Conservation (phyloP, 1,140 invertebrate genomes). For the Gonatopus flavifemur region DNA sequence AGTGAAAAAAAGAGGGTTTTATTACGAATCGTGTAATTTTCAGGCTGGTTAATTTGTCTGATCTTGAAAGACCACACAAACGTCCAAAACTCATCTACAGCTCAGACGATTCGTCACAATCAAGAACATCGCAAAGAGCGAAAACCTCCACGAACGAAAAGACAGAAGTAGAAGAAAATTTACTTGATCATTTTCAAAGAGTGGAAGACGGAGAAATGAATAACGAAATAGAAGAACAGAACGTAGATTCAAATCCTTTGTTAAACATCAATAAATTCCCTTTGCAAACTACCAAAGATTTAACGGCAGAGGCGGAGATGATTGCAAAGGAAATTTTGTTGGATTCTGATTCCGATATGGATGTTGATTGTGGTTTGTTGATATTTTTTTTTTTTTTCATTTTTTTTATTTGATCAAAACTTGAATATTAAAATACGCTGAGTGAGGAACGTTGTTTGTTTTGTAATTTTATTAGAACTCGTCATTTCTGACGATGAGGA, state of each 20-base stretch:
- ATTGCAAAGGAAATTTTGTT: slow-evolving; percentile 35
- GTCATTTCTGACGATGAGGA: too few relatives aligned
- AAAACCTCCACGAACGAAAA: slow-evolving; percentile 13
- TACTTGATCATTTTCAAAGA: slow-evolving; percentile 37
- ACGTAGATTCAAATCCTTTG: slow-evolving; percentile 14
- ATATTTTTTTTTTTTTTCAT: slow-evolving; percentile 3
- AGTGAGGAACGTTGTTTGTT: too few relatives aligned
- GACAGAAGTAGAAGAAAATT: slow-evolving; percentile 34
- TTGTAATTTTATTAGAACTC: too few relatives aligned
- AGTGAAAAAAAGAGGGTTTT: too few relatives aligned
- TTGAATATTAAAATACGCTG: too few relatives aligned
- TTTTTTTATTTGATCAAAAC: too few relatives aligned
- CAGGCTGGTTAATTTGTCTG: slow-evolving; percentile 30
- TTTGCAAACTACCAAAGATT: slow-evolving; percentile 21
- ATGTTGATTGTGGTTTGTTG: too few relatives aligned
- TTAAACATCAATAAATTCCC: slow-evolving; percentile 1
- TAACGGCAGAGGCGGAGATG: slow-evolving; percentile 35
- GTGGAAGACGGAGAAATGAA: slow-evolving; percentile 24
- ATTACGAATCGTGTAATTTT: slow-evolving; percentile 22
- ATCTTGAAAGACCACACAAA: slow-evolving; percentile 20
- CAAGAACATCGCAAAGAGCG: slow-evolving; percentile 25
- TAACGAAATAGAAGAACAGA: too few relatives aligned
- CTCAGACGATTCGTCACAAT: too few relatives aligned
- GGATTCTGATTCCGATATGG: slow-evolving; percentile 35
- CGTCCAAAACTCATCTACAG: too few relatives aligned